Conservation (phyloP, 2,888 invertebrate species). For the Scelioninae gen. 2 region DNA sequence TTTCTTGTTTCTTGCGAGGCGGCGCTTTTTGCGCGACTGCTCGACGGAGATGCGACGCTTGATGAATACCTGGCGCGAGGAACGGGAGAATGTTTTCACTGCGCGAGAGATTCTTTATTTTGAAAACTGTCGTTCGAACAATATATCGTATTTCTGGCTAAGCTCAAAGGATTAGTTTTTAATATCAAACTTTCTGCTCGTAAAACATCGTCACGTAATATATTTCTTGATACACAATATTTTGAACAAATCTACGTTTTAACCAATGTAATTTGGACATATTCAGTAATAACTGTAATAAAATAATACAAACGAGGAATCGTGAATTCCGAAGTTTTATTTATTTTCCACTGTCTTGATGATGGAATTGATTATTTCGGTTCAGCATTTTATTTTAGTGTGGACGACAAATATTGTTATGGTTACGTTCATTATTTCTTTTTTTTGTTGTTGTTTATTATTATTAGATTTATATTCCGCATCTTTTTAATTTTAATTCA, state of each 20-base stretch:
- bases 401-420: too few relatives aligned
- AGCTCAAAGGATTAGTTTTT: constrained; percentile 49
- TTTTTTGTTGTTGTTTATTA: too few relatives aligned
- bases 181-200: constrained; percentile 52
- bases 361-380: too few relatives aligned
- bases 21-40: too few relatives aligned
- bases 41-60: constrained; percentile 4
- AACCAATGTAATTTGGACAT: constrained; percentile 69
- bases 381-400: too few relatives aligned
- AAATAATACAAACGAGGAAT: constrained; percentile 62
- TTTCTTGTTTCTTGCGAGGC: constrained; percentile 1
- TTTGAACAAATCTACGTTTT: constrained; percentile 66
- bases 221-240: constrained; percentile 59
- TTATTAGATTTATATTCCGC: too few relatives aligned
- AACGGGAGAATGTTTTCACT: constrained; percentile 12
- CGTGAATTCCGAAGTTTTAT: neutral
- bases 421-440: too few relatives aligned
- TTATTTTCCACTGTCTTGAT: neutral
- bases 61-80: constrained; percentile 11
- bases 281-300: constrained; percentile 70
- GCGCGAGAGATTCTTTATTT: constrained; percentile 28
- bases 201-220: constrained; percentile 52
- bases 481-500: too few relatives aligned
- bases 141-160: constrained; percentile 18
- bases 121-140: constrained; percentile 16